Evolutionary conservation across 1,140 invertebrate species (phyloP).

Genomic region (Zaprionus nigranus): DNA sequence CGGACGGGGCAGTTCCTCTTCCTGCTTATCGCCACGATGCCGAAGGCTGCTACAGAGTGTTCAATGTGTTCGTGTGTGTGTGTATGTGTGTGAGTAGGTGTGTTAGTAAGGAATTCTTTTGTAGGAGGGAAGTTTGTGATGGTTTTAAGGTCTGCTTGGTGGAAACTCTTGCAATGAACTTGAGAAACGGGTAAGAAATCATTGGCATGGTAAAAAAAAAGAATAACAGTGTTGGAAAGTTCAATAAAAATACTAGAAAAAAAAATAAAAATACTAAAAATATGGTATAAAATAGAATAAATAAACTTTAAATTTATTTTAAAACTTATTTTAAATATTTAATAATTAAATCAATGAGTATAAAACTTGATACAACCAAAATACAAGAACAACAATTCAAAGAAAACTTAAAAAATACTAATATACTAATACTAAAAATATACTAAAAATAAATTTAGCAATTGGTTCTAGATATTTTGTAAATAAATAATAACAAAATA

Average conservation of each 20-base stretch:
- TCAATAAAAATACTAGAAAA: not conserved
- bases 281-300: not conserved
- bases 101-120: slow-evolving; percentile 27
- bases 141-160: not conserved
- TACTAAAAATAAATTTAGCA: too few relatives aligned
- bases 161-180: slow-evolving; percentile 22
- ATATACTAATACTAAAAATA: not conserved
- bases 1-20: slow-evolving; percentile 56
- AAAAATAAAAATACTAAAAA: not conserved
- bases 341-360: not conserved
- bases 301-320: not conserved
- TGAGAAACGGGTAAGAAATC: not conserved
- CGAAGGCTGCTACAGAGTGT: slow-evolving; percentile 27
- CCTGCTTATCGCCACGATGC: slow-evolving; percentile 29
- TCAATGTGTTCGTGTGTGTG: slow-evolving; percentile 9
- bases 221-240: too few relatives aligned
- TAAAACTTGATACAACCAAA: not conserved
- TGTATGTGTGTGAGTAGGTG: slow-evolving; percentile 26
- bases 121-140: not conserved
- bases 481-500: not conserved
- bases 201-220: too few relatives aligned
- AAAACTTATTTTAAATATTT: accelerated
- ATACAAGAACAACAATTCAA: not conserved
- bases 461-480: not conserved
- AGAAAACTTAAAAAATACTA: not conserved